Evolutionary conservation across 2,888 invertebrate species (phyloP).

Genomic region (Steinernema scapterisci): DNA sequence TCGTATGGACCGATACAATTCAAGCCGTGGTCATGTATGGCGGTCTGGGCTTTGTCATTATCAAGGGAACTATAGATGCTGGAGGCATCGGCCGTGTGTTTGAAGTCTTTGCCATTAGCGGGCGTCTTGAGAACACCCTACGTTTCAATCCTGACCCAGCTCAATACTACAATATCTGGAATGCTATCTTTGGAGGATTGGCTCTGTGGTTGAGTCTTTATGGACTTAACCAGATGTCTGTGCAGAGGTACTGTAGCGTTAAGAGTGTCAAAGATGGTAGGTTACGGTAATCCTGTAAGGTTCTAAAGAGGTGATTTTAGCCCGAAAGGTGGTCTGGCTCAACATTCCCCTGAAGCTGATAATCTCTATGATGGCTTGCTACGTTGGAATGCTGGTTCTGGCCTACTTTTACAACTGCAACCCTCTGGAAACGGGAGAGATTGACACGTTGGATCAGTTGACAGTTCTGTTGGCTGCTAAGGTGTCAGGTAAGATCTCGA

Average conservation of each 20-base stretch:
- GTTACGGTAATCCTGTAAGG: neutral
- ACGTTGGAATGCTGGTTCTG: conserved; percentile 55
- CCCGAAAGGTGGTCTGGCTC: conserved; percentile 7
- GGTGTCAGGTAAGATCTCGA: neutral
- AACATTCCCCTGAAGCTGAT: conserved; percentile 36
- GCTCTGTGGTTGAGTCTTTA: conserved; percentile 56
- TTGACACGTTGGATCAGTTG: conserved; percentile 54
- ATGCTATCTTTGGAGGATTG: conserved; percentile 51
- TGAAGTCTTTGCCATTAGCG: conserved; percentile 47
- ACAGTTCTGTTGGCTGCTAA: conserved; percentile 51
- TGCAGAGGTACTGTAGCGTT: conserved; percentile 54
- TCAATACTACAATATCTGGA: conserved; percentile 57
- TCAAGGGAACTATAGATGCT: conserved; percentile 41
- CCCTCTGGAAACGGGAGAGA: conserved; percentile 51
- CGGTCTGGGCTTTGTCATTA: conserved; percentile 50
- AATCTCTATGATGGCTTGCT: conserved; percentile 50
- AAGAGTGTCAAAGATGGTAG: conserved; percentile 28
- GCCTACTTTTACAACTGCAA: conserved; percentile 58
- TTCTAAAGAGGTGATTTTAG: neutral
- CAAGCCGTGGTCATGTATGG: conserved; percentile 56
- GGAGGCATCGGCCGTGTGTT: conserved; percentile 49
- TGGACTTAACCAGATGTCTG: conserved; percentile 53
- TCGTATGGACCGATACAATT: conserved; percentile 56
- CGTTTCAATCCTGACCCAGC: conserved; percentile 6
- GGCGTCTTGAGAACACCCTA: neutral